Evolutionary conservation across 2,888 invertebrate genomes (phyloP), one percentile per base, ranked within the genome.

Genomic region (Drosophila yooni): DNA sequence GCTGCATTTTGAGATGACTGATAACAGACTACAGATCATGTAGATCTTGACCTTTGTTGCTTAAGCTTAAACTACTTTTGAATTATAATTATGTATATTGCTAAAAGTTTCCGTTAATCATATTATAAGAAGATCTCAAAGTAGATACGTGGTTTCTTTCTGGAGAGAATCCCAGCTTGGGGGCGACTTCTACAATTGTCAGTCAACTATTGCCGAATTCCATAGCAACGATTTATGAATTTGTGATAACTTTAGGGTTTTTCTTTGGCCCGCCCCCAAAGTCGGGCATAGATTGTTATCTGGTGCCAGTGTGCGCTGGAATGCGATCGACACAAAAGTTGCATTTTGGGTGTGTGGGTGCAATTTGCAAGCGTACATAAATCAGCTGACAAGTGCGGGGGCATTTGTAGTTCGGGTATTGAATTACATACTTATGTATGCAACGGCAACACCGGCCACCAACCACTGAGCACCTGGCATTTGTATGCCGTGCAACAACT

Each of bases 331-430:
- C 70, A 64, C 48, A 77, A 56, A 62, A 82, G 73, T 74, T 69
- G 68, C 40, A 70, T 74, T 76, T 79, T 79, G 56, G 76, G 66
- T 61, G 81, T 83, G 89, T 83, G 85, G 90, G 90, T 85, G 90
- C 86, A 86, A 86, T 85, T 90, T 86, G 90, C 83, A 74, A 72
- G 83, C 66, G 79, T 34, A 61, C 86, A 90, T 90, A 88, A 86
- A 86, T 86, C 86, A 90, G 89, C 62, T 81, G 71, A 81, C 87
- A 86, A 88, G 78, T 85, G 85, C 90, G 85, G 85, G 90, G 85
- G 85, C 85, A 87, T 76, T 73, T 81, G 76, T 69, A 67, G 73
- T 54, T 54, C 46, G 75, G 64, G 77, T 89, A 89, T 85, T 81
- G 85, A 85, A 73, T 85, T 85, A 84, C 90, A 88, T 69, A 67